Evolutionary conservation across 2,888 invertebrate genomes (phyloP).

Genomic region (Pristionchus exspectatus): DNA sequence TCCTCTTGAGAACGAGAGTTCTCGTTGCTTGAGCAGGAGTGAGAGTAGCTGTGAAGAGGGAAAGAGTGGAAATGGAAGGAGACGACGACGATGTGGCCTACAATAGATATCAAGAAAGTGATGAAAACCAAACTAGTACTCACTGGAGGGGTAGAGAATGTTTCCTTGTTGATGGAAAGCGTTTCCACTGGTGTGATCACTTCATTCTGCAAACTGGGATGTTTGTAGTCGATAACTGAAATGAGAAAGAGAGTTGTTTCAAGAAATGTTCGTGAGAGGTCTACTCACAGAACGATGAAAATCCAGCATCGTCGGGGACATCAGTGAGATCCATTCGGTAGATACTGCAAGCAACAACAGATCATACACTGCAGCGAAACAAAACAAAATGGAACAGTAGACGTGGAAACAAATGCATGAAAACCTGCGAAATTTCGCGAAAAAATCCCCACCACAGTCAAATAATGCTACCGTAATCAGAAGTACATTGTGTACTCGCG

Average conservation of each 20-base stretch:
- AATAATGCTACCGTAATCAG: not conserved
- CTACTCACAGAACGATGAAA: not conserved
- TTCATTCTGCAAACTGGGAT: conserved; percentile 16
- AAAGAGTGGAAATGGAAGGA: not conserved
- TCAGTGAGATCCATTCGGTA: not conserved
- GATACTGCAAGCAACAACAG: not conserved
- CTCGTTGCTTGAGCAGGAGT: conserved; percentile 48
- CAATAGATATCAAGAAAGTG: not conserved
- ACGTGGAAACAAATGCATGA: not conserved
- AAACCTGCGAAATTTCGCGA: not conserved
- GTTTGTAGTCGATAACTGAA: conserved; percentile 44
- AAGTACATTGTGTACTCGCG: not conserved
- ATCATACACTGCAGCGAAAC: not conserved
- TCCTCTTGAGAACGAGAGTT: conserved; percentile 49
- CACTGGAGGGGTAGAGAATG: conserved; percentile 8
- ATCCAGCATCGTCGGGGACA: not conserved
- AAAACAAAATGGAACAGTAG: not conserved
- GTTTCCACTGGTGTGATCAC: not conserved
- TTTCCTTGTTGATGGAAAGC: not conserved
- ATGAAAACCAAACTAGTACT: not conserved
- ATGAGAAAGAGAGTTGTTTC: not conserved
- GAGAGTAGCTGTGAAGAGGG: not conserved
- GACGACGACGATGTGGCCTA: not conserved
- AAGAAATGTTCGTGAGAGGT: not conserved
- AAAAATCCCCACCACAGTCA: not conserved